phyloP scores from a whole-genome alignment of 2,113 vertebrate species.

The Acrocephalus kingi region DNA sequence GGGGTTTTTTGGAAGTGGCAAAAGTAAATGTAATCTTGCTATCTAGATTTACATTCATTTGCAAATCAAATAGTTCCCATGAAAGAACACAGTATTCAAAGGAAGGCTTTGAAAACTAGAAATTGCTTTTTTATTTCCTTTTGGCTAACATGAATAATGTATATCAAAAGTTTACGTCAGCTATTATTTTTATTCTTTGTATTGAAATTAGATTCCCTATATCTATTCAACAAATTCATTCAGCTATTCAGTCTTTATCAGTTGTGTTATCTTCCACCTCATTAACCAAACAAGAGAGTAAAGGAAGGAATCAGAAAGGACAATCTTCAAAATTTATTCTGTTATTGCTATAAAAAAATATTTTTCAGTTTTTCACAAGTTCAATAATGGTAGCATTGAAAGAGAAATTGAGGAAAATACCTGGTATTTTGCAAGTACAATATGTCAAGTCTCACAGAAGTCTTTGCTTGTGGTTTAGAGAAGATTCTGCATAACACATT shows the following conservation, averaged over 20 bases:
- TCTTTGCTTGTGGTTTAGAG: background rate
- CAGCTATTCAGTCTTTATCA: constrained; percentile 6
- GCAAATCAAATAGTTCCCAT: background rate
- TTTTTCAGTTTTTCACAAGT: background rate
- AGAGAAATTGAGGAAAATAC: background rate
- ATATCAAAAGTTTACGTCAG: background rate
- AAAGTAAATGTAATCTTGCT: background rate
- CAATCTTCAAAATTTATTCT: background rate
- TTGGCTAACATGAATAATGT: background rate
- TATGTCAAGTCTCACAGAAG: background rate
- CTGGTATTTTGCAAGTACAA: background rate
- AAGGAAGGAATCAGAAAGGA: background rate
- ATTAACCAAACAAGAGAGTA: background rate
- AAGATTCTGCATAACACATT: background rate
- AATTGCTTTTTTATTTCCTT: background rate
- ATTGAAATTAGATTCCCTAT: background rate
- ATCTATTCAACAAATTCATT: background rate
- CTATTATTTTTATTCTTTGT: constrained; percentile 14
- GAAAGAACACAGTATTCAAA: background rate
- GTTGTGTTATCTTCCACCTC: background rate
- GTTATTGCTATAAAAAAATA: background rate
- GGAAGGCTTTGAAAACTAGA: background rate
- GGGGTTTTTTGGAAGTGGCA: background rate
- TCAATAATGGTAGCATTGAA: background rate
- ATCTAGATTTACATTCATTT: constrained; percentile 3